Evolutionary conservation across 2,888 invertebrate genomes (phyloP).

Genomic region (Encarsia formosa): DNA sequence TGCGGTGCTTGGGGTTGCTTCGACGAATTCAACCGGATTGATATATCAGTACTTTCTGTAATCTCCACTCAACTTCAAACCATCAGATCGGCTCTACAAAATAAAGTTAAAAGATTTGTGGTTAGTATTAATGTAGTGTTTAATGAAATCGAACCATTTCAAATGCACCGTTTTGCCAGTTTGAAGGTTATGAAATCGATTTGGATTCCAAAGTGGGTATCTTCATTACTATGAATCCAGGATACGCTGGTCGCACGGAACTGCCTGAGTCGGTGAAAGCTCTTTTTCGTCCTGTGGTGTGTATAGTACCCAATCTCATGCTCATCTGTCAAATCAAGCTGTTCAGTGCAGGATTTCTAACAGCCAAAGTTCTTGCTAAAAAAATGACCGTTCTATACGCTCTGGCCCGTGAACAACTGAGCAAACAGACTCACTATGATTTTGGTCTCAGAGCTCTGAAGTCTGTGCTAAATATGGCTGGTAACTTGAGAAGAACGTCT

Average conservation of each 20-base stretch:
- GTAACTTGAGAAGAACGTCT: slow-evolving; percentile 75
- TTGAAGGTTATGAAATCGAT: slow-evolving; percentile 77
- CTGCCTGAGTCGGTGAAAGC: slow-evolving; percentile 90
- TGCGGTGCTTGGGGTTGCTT: slow-evolving; percentile 96
- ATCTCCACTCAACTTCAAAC: slow-evolving; percentile 90
- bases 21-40: slow-evolving; percentile 91
- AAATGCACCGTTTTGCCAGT: slow-evolving; percentile 58
- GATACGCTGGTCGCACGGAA: slow-evolving; percentile 87
- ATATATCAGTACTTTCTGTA: slow-evolving; percentile 86
- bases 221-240: slow-evolving; percentile 95
- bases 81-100: slow-evolving; percentile 76
- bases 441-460: slow-evolving; percentile 91
- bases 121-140: no score
- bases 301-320: slow-evolving; percentile 86
- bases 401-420: slow-evolving; percentile 80
- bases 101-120: slow-evolving; percentile 70
- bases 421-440: slow-evolving; percentile 91
- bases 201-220: slow-evolving; percentile 84
- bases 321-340: slow-evolving; percentile 89
- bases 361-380: slow-evolving; percentile 85
- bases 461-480: slow-evolving; percentile 87
- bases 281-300: slow-evolving; percentile 86
- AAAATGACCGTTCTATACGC: slow-evolving; percentile 92
- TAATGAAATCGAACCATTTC: no score
- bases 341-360: slow-evolving; percentile 87